A percentile compares a stretch with the other conserved stretches of the same genome.
Conservation (phyloP, 1,140 invertebrate species). For the Heliconius himera region DNA sequence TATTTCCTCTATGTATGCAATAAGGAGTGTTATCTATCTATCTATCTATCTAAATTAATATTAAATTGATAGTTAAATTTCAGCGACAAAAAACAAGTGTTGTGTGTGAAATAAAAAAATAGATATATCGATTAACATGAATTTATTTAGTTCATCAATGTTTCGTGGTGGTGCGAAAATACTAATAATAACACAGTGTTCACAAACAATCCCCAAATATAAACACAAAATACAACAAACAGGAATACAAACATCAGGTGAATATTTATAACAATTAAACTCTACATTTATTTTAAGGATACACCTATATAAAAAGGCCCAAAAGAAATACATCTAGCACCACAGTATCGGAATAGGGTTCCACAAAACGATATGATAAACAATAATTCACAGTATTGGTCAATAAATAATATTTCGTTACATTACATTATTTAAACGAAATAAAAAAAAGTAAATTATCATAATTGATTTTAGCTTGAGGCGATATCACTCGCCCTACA, state of each 20-base stretch:
- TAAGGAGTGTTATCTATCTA: no score
- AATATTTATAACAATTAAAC: conserved; percentile 28
- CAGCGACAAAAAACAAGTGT: no score
- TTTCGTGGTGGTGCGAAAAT: conserved; percentile 71
- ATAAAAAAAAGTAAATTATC: conserved; percentile 39
- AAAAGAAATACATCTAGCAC: conserved; percentile 42
- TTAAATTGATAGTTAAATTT: no score
- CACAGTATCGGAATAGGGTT: conserved; percentile 38
- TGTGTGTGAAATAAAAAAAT: conserved; percentile 42
- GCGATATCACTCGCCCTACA: background rate
- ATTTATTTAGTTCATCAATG: conserved; percentile 78
- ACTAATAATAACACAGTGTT: conserved; percentile 72
- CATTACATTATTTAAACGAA: conserved; percentile 51
- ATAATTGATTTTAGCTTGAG: background rate
- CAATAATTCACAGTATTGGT: conserved; percentile 45
- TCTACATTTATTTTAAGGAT: conserved; percentile 16
- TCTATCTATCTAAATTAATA: no score
- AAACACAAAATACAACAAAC: conserved; percentile 65
- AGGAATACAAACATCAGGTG: conserved; percentile 41
- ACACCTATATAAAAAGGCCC: conserved; percentile 1
- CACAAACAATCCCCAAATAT: conserved; percentile 60
- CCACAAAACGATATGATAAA: conserved; percentile 64
- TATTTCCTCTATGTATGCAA: no score
- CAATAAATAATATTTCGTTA: conserved; percentile 60
- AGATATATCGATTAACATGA: conserved; percentile 70